phyloP scores from a whole-genome alignment of 2,113 vertebrate species.

The Ctenomys sociabilis region DNA sequence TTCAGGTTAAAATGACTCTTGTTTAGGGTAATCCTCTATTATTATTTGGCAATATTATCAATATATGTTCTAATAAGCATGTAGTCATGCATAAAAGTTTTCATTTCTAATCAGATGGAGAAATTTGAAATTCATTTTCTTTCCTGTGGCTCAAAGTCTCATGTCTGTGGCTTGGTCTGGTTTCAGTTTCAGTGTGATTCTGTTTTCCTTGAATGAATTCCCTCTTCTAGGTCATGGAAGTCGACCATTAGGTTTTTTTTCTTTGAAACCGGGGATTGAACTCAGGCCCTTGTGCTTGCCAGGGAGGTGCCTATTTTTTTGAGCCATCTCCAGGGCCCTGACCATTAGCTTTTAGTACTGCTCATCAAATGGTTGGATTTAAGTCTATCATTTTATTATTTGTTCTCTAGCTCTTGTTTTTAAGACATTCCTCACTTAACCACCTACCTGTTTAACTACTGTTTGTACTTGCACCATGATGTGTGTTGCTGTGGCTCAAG shows the following conservation, averaged over 20 bases:
- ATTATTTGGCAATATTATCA: background rate
- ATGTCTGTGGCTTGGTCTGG: background rate
- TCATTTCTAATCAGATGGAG: background rate
- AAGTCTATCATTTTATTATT: background rate
- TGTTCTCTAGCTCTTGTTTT: background rate
- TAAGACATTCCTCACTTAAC: background rate
- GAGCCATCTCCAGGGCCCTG: too few relatives aligned
- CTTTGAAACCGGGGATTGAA: too few relatives aligned
- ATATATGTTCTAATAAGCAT: background rate
- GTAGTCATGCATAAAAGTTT: conserved; percentile 6
- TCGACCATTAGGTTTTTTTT: too few relatives aligned
- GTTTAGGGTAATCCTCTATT: background rate
- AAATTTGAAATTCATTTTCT: conserved; percentile 6
- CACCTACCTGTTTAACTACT: background rate
- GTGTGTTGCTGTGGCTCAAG: background rate
- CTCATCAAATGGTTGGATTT: background rate
- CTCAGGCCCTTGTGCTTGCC: too few relatives aligned
- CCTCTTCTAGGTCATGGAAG: background rate
- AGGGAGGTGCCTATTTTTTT: too few relatives aligned
- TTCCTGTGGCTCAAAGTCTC: background rate
- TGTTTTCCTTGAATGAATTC: background rate
- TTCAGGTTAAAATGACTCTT: background rate
- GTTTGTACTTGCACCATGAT: background rate
- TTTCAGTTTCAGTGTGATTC: background rate
- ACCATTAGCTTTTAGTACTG: background rate